Evolutionary conservation across 2,888 invertebrate species (phyloP).

Genomic region (Pollenia angustigena): DNA sequence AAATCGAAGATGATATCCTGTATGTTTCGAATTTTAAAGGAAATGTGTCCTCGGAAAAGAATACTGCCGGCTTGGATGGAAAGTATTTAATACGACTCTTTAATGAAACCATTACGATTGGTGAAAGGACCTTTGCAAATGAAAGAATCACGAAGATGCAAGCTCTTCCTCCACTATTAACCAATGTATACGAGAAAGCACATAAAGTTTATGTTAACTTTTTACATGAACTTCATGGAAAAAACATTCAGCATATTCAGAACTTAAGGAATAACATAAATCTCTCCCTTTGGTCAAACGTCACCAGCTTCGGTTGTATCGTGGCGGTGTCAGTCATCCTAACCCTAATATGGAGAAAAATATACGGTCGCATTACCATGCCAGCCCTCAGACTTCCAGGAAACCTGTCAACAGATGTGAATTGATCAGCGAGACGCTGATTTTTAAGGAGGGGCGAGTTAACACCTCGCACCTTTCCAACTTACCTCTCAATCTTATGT

Average conservation of each 20-base stretch:
- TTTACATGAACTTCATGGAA: background rate
- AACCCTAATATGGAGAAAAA: too few species aligned
- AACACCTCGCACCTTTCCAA: too few species aligned
- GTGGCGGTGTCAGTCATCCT: too few species aligned
- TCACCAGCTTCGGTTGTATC: too few species aligned
- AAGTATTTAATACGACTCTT: background rate
- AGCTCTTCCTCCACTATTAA: background rate
- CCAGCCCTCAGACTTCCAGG: too few species aligned
- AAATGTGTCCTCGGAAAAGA: background rate
- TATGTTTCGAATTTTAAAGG: background rate
- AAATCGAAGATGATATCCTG: slow-evolving; percentile 1
- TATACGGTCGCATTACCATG: too few species aligned
- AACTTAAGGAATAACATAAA: background rate
- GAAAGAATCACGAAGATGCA: background rate
- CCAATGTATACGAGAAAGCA: slow-evolving; percentile 3
- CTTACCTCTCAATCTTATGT: too few species aligned
- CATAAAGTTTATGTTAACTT: slow-evolving; percentile 1
- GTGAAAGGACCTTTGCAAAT: background rate
- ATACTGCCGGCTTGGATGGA: background rate
- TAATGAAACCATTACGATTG: background rate
- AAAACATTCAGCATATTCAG: background rate
- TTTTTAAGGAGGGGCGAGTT: too few species aligned
- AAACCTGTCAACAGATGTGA: too few species aligned
- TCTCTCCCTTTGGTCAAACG: too few species aligned
- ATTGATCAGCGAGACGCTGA: too few species aligned